These are phyloP conservation scores for Coenobita brevimanus DNA, from an alignment of 1,140 invertebrate genomes.

Conservation along the genomic window DNA sequence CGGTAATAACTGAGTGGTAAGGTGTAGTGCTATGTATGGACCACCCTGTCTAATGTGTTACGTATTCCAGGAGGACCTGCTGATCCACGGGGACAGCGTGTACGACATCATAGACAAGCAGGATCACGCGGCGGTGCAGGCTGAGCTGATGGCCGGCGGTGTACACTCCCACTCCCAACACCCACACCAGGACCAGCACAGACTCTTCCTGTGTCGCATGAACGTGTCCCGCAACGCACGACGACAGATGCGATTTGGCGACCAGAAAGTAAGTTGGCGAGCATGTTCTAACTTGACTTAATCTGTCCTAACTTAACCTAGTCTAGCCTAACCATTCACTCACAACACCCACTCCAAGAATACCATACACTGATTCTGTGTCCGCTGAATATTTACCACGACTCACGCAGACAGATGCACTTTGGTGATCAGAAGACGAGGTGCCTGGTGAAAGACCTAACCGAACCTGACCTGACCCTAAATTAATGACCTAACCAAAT, in stretches of 20 bases:
- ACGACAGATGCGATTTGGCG: conserved; percentile 96
- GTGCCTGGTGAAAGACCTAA: no score
- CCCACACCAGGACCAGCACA: conserved; percentile 78
- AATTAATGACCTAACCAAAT: no score
- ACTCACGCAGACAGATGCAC: conserved; percentile 96
- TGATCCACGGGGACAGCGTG: conserved; percentile 98
- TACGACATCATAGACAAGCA: conserved; percentile 99
- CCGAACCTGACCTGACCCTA: no score
- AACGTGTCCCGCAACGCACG: conserved; percentile 97
- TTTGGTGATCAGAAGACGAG: conserved; percentile 98
- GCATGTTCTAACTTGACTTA: no score
- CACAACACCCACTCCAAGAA: no score
- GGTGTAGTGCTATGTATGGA: not conserved
- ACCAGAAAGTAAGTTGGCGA: conserved; percentile 92
- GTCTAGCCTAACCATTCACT: no score
- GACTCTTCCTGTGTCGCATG: conserved; percentile 97
- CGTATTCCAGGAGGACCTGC: conserved; percentile 91
- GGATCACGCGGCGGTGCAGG: conserved; percentile 96
- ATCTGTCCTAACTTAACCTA: no score
- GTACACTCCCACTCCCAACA: no score
- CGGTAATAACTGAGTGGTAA: no score
- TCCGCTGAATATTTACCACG: conserved; percentile 97
- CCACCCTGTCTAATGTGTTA: conserved; percentile 60
- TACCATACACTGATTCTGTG: conserved; percentile 87
- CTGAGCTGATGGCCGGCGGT: conserved; percentile 83